Base-by-base conservation (phyloP, 2,113 vertebrate species). In the Odobenus rosmarus region DNA sequence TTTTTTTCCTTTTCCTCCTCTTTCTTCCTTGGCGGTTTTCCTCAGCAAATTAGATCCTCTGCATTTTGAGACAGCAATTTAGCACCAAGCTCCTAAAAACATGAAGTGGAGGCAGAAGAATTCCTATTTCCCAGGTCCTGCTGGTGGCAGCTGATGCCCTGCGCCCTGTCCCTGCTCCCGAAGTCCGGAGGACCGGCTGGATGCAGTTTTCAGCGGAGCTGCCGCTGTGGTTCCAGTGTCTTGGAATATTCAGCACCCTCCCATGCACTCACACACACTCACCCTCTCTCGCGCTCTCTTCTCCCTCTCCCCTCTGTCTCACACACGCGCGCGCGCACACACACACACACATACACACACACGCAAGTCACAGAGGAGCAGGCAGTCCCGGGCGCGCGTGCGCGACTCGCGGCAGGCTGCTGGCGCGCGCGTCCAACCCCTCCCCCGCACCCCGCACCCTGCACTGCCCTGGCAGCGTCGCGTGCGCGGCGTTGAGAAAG, bases 11-110 rank as follows among this genome's bases (percentile, higher is more conserved):
- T 98, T 94, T 97, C 87, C 94, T 93, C 55, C 96, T 97, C 90
- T 97, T 96, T 90, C 92, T 96, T 96, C 95, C 97, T 93, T 96
- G 95, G 83, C 98, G 69, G 96, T 98, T 98, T 98, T 93, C 97
- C 95, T 97, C 97, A 62, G 96, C 98, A 97, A 96, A 98, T 98
- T 97, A 99, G 99, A 99, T 99, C 99, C 99, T 98, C 98, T 90
- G 98, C 99, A 99, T 99, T 93, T 97, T 99, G 98, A 96, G 97
- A 92, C 93, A 95, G 93, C 88, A 91, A 96, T 97, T 95, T 95
- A 96, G 98, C 98, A 95, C 81, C 95, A 83, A 80, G 92, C 81
- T 96, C 64, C 92, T 95, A 19, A 89, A 95, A 74, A 57, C 85
- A 92, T 74, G 59, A 94, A 97, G 93, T 69, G 90, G 76, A 93